Evolutionary conservation across 2,797 vertebrate species (phyloP), one percentile per base, ranked within the genome.

Genomic region (Takifugu rubripes): DNA sequence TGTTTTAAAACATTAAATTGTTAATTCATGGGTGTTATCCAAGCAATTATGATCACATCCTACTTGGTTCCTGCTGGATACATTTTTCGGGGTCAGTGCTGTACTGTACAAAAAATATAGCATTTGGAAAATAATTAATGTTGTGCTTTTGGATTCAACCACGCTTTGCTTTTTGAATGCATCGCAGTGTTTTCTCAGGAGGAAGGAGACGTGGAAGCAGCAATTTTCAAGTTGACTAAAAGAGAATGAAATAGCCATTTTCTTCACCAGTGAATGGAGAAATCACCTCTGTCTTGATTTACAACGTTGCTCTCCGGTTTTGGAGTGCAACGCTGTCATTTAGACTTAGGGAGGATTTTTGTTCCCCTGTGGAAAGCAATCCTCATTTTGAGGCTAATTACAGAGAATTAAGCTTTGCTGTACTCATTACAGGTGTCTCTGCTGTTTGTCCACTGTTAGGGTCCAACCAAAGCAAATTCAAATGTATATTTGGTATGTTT

Each of bases 221-320:
- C 49, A 77, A 71, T 86, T 81, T 87, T 87, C 76, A 60, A 63
- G 72, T 84, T 79, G 78, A 59, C 78, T 77, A 69, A 61, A 64
- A 79, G 56, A 74, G 74, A 77, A 73, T 0, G 62, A 56, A 82
- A 72, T 58, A 72, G 62, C 52, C 55, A 82, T 89, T 89, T 90
- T 90, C 84, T 87, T 84, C 70, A 60, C 78, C 82, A 86, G 61
- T 86, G 87, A 85, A 84, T 80, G 83, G 73, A 77, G 75, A 86
- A 83, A 87, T 88, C 66, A 40, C 54, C 66, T 61, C 24, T 7
- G 61, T 67, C 74, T 86, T 75, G 84, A 78, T 82, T 75, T 77
- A 74, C 64, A 73, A 77, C 61, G 50, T 70, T 70, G 56, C 70
- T 52, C 64, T 66, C 52, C 56, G 68, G 76, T 75, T 62, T 53